Conservation (phyloP, 2,888 invertebrate species). For the Meiosimyza decipiens region DNA sequence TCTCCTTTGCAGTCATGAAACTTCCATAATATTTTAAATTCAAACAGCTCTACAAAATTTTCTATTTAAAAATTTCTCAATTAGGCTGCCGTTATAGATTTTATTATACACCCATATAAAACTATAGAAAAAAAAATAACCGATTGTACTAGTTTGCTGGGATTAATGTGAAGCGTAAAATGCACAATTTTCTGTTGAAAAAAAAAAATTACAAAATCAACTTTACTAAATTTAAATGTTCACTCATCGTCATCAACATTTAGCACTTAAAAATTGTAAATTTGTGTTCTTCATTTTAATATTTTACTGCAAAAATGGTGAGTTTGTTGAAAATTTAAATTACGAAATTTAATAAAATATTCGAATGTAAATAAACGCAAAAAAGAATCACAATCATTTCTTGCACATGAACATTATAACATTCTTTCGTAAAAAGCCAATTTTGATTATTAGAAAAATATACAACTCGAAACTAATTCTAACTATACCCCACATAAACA, state of each 20-base stretch:
- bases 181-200: slow-evolving; percentile 48
- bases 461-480: too few species aligned
- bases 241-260: slow-evolving; percentile 47
- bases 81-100: not conserved
- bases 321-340: slow-evolving; percentile 15
- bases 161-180: slow-evolving; percentile 53
- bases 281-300: slow-evolving; percentile 18
- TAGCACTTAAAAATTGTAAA: slow-evolving; percentile 33
- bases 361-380: too few species aligned
- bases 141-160: slow-evolving; percentile 44
- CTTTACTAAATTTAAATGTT: slow-evolving; percentile 11
- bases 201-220: slow-evolving; percentile 34
- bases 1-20: too few species aligned
- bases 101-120: not conserved
- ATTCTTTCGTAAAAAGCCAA: too few species aligned
- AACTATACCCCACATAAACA: too few species aligned
- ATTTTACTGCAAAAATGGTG: slow-evolving; percentile 24
- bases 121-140: slow-evolving; percentile 39
- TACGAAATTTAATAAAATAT: too few species aligned
- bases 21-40: too few species aligned
- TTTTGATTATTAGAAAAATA: too few species aligned
- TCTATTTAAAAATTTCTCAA: not conserved
- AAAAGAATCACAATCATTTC: too few species aligned
- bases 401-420: too few species aligned
- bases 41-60: too few species aligned